Evolutionary conservation across 37 sponge, comb jelly and placozoan genomes (phyloP), one percentile per base, ranked within the genome.

Genomic region (Hexactinellida sp.): DNA sequence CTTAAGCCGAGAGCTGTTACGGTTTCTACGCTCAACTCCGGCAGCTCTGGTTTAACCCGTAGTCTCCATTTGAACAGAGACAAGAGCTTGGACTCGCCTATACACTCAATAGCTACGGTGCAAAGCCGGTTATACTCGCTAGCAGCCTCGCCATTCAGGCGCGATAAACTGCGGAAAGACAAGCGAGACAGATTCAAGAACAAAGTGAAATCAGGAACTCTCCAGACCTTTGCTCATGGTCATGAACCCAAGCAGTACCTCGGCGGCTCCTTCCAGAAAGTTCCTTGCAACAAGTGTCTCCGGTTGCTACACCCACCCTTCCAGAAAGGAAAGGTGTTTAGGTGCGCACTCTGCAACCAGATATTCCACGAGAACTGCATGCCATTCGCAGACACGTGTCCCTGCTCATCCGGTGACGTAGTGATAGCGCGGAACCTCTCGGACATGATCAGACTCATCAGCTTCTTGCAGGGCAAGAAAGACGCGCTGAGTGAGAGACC

Each of bases 301-400:
- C 76, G 76, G 5, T 7, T n/a, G 5, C 34, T 63, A 1, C 76
- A 63, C 34, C 76, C 76, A 21, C 76, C 76, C 25, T 63, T 63
- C 34, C 30, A 32, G 28, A 63, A 63, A 23, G 28, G 76, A 10
- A 25, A n/a, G 28, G 76, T 63, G 3, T 10, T 63, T n/a, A 63
- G 30, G 34, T 63, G 76, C 34, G 21, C 76, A 21, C 76, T 63
- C 76, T 63, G 76, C 76, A 63, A n/a, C 76, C 30, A 25, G 34
- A n/a, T 63, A 10, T 63, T 63, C 76, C 76, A 63, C 34, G 76
- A 63, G 76, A 63, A 63, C 13, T 63, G 76, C 13, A 63, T 63
- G 76, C 76, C 21, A n/a, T 63, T 63, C 34, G 76, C 76, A 7
- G 13, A 63, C 76, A 63, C 76, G 3, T 63, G 76, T n/a, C 76